Percentiles rank a stretch among this genome's conserved stretches.
Evolutionary conservation across 2,113 vertebrate species (phyloP).

Genomic region (Xenopus tropicalis): DNA sequence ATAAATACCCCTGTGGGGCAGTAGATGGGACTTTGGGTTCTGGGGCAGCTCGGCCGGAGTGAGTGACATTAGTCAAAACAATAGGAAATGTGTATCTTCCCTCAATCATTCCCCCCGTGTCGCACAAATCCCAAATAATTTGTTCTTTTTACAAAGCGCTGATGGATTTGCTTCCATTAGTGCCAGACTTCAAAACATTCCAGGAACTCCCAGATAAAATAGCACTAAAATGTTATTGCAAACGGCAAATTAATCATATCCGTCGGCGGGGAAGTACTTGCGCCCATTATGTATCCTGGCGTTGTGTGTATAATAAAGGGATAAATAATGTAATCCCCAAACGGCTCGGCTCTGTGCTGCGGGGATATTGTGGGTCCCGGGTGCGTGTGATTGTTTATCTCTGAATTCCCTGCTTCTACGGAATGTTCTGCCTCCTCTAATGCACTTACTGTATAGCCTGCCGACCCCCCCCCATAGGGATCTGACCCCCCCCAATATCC

Average conservation of each 20-base stretch:
- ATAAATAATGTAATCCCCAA: constrained; percentile 59
- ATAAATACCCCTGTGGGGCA: too few species aligned
- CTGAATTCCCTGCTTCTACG: too few species aligned
- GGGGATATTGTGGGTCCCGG: not conserved
- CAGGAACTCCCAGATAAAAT: constrained; percentile 67
- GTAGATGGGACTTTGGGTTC: constrained; percentile 64
- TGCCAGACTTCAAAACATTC: constrained; percentile 65
- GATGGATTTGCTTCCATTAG: constrained; percentile 74
- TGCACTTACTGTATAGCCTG: too few species aligned
- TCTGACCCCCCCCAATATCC: too few species aligned
- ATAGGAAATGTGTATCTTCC: constrained; percentile 57
- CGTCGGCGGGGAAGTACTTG: constrained; percentile 61
- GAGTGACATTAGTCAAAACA: constrained; percentile 71
- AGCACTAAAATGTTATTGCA: constrained; percentile 67
- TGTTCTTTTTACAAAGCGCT: constrained; percentile 67
- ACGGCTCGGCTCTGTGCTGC: constrained; percentile 12
- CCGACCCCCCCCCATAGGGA: too few species aligned
- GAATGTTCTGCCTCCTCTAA: too few species aligned
- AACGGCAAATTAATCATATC: constrained; percentile 65
- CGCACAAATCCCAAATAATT: constrained; percentile 68
- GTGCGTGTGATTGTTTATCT: too few species aligned
- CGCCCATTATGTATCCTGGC: constrained; percentile 63
- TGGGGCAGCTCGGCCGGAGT: constrained; percentile 53
- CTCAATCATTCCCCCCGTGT: constrained; percentile 59
- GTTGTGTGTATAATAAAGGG: constrained; percentile 66